These are phyloP conservation scores for Hylaea fasciaria DNA, from an alignment of 2,888 invertebrate species.

Conservation along the genomic window DNA sequence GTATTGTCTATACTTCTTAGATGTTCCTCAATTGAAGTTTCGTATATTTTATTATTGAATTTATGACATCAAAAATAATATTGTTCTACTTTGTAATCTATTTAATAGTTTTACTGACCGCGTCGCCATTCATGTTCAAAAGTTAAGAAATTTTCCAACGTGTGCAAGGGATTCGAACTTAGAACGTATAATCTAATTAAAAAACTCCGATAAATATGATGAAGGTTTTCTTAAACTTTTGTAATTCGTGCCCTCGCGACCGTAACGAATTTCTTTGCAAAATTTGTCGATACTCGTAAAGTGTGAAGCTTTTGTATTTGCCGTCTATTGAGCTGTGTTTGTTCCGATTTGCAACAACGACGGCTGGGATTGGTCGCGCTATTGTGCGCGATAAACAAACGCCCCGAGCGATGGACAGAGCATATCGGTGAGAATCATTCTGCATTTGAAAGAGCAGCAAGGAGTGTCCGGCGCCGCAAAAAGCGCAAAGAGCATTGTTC, in stretches of 20 bases:
- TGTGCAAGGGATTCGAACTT: constrained; percentile 53
- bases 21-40: no score
- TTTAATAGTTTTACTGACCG: constrained; percentile 26
- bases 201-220: constrained; percentile 51
- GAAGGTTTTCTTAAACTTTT: constrained; percentile 46
- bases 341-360: constrained; percentile 41
- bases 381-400: constrained; percentile 57
- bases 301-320: constrained; percentile 24
- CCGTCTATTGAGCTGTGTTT: constrained; percentile 35
- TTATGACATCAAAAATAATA: no score
- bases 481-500: constrained; percentile 77
- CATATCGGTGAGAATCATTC: constrained; percentile 69
- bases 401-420: constrained; percentile 52
- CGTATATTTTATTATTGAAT: no score
- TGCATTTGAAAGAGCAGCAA: constrained; percentile 66
- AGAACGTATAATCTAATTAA: constrained; percentile 58
- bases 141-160: constrained; percentile 52
- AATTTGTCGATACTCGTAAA: constrained; percentile 30
- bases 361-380: constrained; percentile 47
- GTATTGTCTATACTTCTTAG: no score
- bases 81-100: background rate
- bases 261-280: constrained; percentile 30
- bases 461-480: constrained; percentile 69
- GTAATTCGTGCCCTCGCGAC: constrained; percentile 29
- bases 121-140: constrained; percentile 48